Evolutionary conservation across 2,113 vertebrate species (phyloP).

Genomic region (Poecilia latipinna): DNA sequence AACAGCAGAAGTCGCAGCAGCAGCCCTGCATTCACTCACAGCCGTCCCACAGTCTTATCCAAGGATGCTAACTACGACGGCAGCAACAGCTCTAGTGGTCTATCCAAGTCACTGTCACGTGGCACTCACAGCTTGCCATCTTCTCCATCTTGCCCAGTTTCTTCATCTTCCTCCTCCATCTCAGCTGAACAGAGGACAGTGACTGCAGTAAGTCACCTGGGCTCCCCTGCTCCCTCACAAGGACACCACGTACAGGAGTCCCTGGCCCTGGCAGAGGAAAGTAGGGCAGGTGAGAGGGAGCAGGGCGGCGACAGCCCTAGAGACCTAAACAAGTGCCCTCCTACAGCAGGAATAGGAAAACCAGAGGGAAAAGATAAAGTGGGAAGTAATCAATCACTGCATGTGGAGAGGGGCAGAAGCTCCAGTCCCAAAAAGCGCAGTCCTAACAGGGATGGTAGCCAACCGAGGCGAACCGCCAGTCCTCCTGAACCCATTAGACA

Average conservation of each 20-base stretch:
- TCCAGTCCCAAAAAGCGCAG: constrained; percentile 78
- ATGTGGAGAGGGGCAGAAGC: constrained; percentile 72
- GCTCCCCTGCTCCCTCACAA: constrained; percentile 66
- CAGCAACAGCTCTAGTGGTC: constrained; percentile 56
- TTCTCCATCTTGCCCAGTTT: constrained; percentile 55
- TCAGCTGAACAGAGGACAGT: constrained; percentile 72
- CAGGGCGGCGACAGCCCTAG: constrained; percentile 69
- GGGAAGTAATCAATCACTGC: constrained; percentile 52
- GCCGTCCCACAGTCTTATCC: constrained; percentile 61
- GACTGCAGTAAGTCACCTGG: constrained; percentile 63
- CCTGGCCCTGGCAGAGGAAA: constrained; percentile 71
- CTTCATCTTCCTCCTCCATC: constrained; percentile 55
- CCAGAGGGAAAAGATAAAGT: constrained; percentile 75
- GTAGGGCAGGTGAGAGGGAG: constrained; percentile 66
- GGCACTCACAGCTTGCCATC: constrained; percentile 60
- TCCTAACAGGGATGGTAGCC: constrained; percentile 69
- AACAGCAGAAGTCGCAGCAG: constrained; percentile 70
- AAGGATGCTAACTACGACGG: constrained; percentile 67
- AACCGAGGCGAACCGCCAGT: constrained; percentile 52
- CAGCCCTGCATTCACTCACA: constrained; percentile 73
- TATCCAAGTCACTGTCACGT: constrained; percentile 68
- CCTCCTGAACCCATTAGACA: constrained; percentile 69
- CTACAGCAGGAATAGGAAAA: constrained; percentile 59
- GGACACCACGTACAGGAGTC: constrained; percentile 70
- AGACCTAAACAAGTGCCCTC: constrained; percentile 75